These are phyloP conservation scores for Podocnemis expansa DNA, from an alignment of 2,113 vertebrate species.

Conservation along the genomic window DNA sequence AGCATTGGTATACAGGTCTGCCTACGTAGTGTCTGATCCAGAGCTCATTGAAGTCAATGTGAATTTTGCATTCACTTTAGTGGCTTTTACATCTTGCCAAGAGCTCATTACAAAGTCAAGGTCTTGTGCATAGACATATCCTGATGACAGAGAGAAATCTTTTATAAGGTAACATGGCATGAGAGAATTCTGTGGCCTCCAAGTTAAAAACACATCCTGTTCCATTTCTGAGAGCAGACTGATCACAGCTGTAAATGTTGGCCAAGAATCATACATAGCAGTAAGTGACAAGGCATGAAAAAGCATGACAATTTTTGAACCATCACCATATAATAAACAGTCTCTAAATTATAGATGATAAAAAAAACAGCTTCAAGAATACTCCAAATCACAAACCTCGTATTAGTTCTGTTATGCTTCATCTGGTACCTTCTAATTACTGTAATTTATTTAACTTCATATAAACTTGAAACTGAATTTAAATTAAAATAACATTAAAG, in stretches of 20 bases:
- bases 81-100: background rate
- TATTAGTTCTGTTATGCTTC: background rate
- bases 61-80: accelerated
- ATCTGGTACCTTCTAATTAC: background rate
- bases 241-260: background rate
- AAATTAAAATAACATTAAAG: background rate
- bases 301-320: background rate
- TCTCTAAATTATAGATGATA: conserved; percentile 29
- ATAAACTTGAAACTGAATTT: background rate
- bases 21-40: background rate
- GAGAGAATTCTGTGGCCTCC: background rate
- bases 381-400: background rate
- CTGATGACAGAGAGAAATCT: background rate
- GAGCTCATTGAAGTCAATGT: background rate
- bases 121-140: background rate
- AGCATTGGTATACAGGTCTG: background rate
- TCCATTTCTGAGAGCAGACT: background rate
- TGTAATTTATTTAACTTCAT: background rate
- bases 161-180: background rate
- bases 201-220: background rate
- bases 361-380: conserved; percentile 11
- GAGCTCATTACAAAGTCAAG: background rate
- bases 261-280: background rate
- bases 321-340: background rate
- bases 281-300: background rate